Conservation (phyloP, 2,113 vertebrate species). For the Raja brachyura region DNA sequence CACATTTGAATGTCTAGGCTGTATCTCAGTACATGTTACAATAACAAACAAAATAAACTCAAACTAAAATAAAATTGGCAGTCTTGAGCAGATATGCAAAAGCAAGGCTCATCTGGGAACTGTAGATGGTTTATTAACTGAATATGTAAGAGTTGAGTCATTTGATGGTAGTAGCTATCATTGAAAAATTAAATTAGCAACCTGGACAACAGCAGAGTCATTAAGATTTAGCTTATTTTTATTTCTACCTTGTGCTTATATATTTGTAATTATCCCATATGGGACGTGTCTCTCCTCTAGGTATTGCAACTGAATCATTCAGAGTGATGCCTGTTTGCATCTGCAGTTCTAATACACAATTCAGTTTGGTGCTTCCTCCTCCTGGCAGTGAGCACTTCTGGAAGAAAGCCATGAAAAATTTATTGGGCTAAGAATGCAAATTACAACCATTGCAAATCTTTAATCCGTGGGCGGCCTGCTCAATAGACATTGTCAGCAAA, state of each 20-base stretch:
- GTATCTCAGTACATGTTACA: too few relatives aligned
- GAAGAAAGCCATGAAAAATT: constrained; percentile 80
- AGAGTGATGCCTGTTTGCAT: constrained; percentile 66
- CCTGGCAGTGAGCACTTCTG: constrained; percentile 69
- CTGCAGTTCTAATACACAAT: constrained; percentile 81
- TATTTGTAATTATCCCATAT: background rate
- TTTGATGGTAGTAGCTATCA: background rate
- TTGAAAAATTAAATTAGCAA: constrained; percentile 5
- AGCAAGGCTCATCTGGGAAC: background rate
- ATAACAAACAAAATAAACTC: too few relatives aligned
- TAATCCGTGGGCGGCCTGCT: constrained; percentile 55
- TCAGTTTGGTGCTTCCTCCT: constrained; percentile 87
- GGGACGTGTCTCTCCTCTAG: background rate
- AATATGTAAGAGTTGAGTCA: background rate
- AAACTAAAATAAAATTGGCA: background rate
- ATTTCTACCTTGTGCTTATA: background rate
- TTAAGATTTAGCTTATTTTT: background rate
- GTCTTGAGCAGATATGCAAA: background rate
- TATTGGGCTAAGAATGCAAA: constrained; percentile 72
- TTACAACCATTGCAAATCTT: constrained; percentile 66
- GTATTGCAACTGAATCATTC: constrained; percentile 43
- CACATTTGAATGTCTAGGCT: background rate
- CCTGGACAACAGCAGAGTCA: background rate
- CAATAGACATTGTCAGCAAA: constrained; percentile 61
- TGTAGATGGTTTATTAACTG: background rate